Evolutionary conservation across 2,113 vertebrate species (phyloP).

Genomic region (Alligator mississippiensis): DNA sequence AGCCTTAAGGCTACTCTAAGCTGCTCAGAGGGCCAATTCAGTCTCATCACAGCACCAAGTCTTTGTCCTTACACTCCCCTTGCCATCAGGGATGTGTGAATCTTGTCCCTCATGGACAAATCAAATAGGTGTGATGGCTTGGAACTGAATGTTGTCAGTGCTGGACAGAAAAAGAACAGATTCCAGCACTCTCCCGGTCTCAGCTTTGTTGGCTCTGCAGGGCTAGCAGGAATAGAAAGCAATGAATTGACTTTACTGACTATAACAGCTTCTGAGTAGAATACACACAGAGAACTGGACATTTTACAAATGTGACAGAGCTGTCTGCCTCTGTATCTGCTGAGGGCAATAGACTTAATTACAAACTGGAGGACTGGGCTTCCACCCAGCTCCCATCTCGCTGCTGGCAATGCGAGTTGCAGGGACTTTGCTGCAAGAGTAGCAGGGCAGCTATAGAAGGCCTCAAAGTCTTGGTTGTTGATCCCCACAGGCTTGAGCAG

Average conservation of each 20-base stretch:
- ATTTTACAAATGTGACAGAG: background rate
- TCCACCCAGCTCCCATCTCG: accelerated
- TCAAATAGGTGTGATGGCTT: background rate
- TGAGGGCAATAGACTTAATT: background rate
- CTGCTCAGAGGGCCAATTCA: background rate
- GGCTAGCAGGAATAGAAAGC: background rate
- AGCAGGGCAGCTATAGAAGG: too few species aligned
- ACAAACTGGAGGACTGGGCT: background rate
- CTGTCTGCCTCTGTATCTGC: background rate
- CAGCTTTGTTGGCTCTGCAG: accelerated
- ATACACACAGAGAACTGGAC: background rate
- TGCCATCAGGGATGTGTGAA: background rate
- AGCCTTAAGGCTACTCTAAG: background rate
- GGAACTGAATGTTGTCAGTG: background rate
- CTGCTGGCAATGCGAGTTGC: background rate
- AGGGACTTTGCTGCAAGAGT: background rate
- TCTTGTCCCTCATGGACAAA: background rate
- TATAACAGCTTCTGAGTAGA: background rate
- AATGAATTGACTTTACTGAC: background rate
- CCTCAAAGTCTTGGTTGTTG: too few species aligned
- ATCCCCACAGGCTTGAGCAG: too few species aligned
- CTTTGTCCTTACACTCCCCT: background rate
- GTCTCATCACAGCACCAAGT: background rate
- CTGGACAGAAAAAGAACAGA: background rate
- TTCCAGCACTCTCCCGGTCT: background rate